Evolutionary conservation across 1,140 invertebrate genomes (phyloP), one percentile per base, ranked within the genome.

Genomic region (Danaus melanippus): DNA sequence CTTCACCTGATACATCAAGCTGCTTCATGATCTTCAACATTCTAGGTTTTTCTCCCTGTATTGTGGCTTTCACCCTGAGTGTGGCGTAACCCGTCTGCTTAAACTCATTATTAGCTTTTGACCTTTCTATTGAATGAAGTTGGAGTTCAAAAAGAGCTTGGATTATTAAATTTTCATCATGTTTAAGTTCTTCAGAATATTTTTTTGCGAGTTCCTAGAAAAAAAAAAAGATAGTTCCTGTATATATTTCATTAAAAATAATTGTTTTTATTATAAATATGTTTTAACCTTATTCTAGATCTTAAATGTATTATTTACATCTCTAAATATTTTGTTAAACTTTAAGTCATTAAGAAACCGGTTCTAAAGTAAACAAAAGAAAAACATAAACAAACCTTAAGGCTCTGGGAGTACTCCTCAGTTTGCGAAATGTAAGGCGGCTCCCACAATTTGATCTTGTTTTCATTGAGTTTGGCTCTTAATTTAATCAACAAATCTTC

Each of bases 361-460:
- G 21, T 32, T 32, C 21, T 32, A 32, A 32, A 4, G 21, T 32
- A 32, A 32, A 32, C 6, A 32, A 32, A 32, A 32, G 21, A 32
- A 52, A 46, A 40, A 54, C 53, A 56, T 39, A 53, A 57, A 67
- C 61, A 66, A 65, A 86, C 84, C 79, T 79, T 69, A 50, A 88
- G 67, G 51, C 68, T 77, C 48, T 71, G 58, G 1, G 74, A 67
- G 11, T 74, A 51, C 46, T 56, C 58, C 48, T 65, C 62, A 17
- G 83, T 86, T 59, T 89, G 83, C n/a, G 69, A 70, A 53, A 89
- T 90, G 73, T 92, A 95, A 0, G 93, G 93, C 40, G 89, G 76
- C 50, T 91, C 82, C 93, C 93, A 95, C 46, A 95, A 74, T 71
- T 93, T 93, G 1, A 94, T 83, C 62, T 88, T 88, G 39, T 93